Conservation (phyloP, 2,797 vertebrate species). For the Chelmon rostratus region DNA sequence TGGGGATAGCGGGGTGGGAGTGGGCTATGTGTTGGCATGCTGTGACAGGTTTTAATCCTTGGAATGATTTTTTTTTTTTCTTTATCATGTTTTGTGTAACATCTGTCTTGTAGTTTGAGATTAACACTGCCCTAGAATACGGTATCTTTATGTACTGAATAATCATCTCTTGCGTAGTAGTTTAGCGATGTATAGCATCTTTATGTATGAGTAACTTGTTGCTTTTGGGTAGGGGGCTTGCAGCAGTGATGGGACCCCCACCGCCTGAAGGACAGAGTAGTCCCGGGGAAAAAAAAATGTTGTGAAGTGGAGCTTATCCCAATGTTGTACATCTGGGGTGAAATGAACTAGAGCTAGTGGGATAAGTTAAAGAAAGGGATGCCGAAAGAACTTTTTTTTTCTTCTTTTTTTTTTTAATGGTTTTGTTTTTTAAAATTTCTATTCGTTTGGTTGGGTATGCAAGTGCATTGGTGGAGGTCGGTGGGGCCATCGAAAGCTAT, state of each 20-base stretch:
- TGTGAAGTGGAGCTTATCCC: slow-evolving; percentile 59
- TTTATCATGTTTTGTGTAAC: slow-evolving; percentile 87
- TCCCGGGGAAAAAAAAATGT: slow-evolving; percentile 28
- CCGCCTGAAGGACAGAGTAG: slow-evolving; percentile 69
- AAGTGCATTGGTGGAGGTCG: slow-evolving; percentile 76
- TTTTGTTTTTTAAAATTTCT: slow-evolving; percentile 51
- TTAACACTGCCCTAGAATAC: slow-evolving; percentile 88
- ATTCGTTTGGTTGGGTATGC: slow-evolving; percentile 65
- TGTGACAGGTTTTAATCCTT: slow-evolving; percentile 83
- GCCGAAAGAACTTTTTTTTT: slow-evolving; percentile 50
- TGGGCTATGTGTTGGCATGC: slow-evolving; percentile 79
- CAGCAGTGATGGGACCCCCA: slow-evolving; percentile 70
- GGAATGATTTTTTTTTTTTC: slow-evolving; percentile 69
- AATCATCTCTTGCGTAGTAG: slow-evolving; percentile 85
- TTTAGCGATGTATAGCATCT: slow-evolving; percentile 87
- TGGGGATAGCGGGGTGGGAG: slow-evolving; percentile 59
- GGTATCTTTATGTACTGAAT: slow-evolving; percentile 81
- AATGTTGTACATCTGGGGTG: slow-evolving; percentile 60
- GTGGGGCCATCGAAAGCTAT: slow-evolving; percentile 88
- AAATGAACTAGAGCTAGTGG: slow-evolving; percentile 58
- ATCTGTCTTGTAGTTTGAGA: slow-evolving; percentile 85
- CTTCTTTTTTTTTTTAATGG: slow-evolving; percentile 17
- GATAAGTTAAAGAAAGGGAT: slow-evolving; percentile 67
- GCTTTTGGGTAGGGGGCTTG: slow-evolving; percentile 76
- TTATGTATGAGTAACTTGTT: slow-evolving; percentile 93